A percentile compares a stretch with the other conserved stretches of the same genome.
These are phyloP conservation scores for Pammene aurita DNA, from an alignment of 2,888 invertebrate genomes.

Conservation along the genomic window DNA sequence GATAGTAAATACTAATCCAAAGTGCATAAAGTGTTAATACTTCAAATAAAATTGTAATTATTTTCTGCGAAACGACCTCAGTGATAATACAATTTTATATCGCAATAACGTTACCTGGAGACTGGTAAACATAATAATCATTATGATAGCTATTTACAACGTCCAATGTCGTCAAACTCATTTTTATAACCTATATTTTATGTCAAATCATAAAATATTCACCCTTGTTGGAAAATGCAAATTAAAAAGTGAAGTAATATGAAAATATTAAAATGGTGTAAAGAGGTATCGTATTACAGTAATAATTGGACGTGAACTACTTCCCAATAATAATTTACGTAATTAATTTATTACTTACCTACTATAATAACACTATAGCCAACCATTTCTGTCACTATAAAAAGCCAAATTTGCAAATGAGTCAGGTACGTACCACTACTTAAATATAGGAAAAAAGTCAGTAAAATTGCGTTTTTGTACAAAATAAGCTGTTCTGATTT, in stretches of 20 bases:
- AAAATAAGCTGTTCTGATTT: no score
- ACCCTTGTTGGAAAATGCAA: constrained; percentile 54
- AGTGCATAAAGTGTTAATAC: no score
- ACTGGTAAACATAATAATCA: constrained; percentile 48
- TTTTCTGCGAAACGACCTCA: background rate
- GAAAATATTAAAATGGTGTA: constrained; percentile 26
- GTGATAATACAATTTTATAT: background rate
- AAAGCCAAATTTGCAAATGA: no score
- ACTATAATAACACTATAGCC: no score
- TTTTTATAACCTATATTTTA: constrained; percentile 45
- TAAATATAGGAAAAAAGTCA: no score
- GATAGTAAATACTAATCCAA: no score
- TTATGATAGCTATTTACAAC: constrained; percentile 51
- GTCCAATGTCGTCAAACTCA: constrained; percentile 43
- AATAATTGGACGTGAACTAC: constrained; percentile 18
- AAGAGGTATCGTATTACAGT: constrained; percentile 7
- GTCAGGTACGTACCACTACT: no score
- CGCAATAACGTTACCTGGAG: constrained; percentile 11
- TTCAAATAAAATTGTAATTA: background rate
- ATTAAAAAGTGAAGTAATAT: constrained; percentile 43
- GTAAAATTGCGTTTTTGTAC: no score
- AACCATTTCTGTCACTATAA: no score
- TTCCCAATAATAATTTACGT: background rate
- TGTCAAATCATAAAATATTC: constrained; percentile 49
- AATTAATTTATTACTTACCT: no score